Percentiles rank a stretch among this genome's conserved stretches.
Evolutionary conservation across 2,888 invertebrate species (phyloP).

Genomic region (Ischnura elegans): DNA sequence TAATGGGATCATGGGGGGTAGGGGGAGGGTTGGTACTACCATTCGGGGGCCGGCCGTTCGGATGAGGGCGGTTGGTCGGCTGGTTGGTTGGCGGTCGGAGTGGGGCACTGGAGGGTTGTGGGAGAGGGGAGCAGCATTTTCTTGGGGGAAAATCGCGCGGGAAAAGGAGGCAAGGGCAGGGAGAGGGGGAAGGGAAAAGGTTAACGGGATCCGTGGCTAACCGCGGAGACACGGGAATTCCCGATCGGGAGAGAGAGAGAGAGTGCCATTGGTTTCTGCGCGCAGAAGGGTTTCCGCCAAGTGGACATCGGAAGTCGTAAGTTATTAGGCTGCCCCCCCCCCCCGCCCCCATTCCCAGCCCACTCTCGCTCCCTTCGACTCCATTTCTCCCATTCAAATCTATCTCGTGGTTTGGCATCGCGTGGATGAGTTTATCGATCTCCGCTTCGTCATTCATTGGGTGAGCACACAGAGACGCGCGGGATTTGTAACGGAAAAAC

Average conservation of each 20-base stretch:
- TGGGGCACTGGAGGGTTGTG: background rate
- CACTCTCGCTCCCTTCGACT: background rate
- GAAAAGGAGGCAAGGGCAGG: background rate
- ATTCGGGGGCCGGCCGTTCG: background rate
- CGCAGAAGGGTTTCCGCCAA: background rate
- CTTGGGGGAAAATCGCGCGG: background rate
- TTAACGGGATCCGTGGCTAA: background rate
- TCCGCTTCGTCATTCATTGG: too few relatives aligned
- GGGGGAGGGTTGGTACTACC: background rate
- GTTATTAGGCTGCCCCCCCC: background rate
- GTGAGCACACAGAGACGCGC: too few relatives aligned
- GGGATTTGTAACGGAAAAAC: too few relatives aligned
- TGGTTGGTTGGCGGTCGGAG: background rate
- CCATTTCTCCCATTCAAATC: background rate
- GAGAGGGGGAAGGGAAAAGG: background rate
- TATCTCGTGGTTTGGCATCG: too few relatives aligned
- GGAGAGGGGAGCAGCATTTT: background rate
- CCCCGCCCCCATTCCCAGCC: background rate
- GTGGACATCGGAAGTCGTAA: conserved; percentile 30
- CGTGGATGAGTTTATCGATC: too few relatives aligned
- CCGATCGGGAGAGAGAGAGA: background rate
- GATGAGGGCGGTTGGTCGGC: background rate
- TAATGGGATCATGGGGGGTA: background rate
- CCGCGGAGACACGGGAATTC: background rate
- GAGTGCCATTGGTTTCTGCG: background rate